These are phyloP conservation scores for Tor tambroides DNA, from an alignment of 2,113 vertebrate genomes.

Conservation along the genomic window DNA sequence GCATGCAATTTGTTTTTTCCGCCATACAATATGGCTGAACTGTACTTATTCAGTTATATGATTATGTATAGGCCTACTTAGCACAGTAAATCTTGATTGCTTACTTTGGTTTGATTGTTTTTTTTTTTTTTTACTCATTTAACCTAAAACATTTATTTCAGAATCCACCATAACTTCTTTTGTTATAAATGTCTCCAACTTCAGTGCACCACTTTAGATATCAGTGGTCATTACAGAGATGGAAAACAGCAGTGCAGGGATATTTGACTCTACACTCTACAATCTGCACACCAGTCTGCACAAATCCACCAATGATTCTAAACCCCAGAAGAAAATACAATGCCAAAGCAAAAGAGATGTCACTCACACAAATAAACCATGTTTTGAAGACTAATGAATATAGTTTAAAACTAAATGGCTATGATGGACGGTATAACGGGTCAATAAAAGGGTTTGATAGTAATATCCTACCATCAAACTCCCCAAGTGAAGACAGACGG, in stretches of 20 bases:
- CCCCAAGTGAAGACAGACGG: too few relatives aligned
- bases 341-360: conserved; percentile 9
- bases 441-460: too few relatives aligned
- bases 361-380: conserved; percentile 89
- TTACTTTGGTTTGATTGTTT: background rate
- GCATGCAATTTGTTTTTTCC: background rate
- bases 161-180: background rate
- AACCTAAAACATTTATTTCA: background rate
- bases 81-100: background rate
- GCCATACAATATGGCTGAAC: background rate
- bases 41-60: background rate
- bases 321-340: conserved; percentile 56
- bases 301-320: conserved; percentile 51
- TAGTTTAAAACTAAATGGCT: conserved; percentile 98
- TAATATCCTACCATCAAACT: too few relatives aligned
- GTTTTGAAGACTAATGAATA: conserved; percentile 98
- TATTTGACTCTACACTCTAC: background rate
- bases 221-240: conserved; percentile 6
- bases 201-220: background rate
- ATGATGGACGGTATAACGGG: too few relatives aligned
- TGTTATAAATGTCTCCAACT: background rate
- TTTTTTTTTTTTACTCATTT: background rate
- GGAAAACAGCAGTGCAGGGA: conserved; percentile 2
- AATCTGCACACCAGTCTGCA: conserved; percentile 29
- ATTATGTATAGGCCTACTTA: background rate